Percentiles rank a stretch among this genome's conserved stretches.
Conservation (phyloP, 2,797 vertebrate species). For the Ibycter americanus region DNA sequence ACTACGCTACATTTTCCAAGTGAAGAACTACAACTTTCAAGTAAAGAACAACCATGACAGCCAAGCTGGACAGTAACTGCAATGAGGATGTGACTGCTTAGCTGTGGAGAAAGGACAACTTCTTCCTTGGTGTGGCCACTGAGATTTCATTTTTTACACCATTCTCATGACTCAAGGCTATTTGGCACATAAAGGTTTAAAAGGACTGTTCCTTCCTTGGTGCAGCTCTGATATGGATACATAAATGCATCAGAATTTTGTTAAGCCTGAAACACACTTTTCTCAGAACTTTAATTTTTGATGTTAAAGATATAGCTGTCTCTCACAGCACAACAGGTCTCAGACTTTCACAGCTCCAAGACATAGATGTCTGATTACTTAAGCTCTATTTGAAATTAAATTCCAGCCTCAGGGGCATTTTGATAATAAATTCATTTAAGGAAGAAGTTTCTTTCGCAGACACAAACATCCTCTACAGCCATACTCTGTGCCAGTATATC, state of each 20-base stretch:
- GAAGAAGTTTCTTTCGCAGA: constrained; percentile 53
- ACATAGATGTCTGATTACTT: constrained; percentile 72
- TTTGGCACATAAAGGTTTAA: background rate
- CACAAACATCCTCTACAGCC: constrained; percentile 24
- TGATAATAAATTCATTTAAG: constrained; percentile 71
- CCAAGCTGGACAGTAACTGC: background rate
- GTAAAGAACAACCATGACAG: background rate
- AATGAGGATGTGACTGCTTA: background rate
- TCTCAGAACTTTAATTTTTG: constrained; percentile 48
- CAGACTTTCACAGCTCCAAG: constrained; percentile 61
- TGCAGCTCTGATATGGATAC: background rate
- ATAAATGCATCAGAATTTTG: background rate
- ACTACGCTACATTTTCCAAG: background rate
- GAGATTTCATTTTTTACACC: background rate
- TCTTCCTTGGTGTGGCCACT: background rate
- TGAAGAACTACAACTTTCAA: background rate
- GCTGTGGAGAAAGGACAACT: background rate
- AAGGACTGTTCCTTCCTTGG: background rate
- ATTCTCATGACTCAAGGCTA: background rate
- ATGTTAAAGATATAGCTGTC: constrained; percentile 61
- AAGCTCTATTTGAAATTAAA: constrained; percentile 73
- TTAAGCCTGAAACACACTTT: constrained; percentile 4
- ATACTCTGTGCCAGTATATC: background rate
- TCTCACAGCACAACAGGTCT: constrained; percentile 41
- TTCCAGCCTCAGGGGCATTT: constrained; percentile 65